phyloP scores from a whole-genome alignment of 2,113 vertebrate species.

The Hemibagrus wyckioides region DNA sequence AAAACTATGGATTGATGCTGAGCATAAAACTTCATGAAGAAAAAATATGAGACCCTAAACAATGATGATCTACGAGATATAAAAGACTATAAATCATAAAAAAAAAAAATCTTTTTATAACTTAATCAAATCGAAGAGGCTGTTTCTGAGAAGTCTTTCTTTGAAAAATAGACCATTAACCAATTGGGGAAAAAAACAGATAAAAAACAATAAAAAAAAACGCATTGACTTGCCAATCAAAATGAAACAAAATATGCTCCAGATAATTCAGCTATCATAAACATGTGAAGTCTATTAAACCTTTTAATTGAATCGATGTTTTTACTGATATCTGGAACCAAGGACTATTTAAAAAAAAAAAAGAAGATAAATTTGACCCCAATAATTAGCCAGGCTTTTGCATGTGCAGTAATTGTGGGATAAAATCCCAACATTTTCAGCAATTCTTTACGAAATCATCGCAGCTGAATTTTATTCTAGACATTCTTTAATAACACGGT shows the following conservation, averaged over 20 bases:
- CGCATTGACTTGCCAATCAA: neutral
- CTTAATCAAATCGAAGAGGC: neutral
- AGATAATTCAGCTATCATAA: neutral
- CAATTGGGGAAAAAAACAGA: neutral
- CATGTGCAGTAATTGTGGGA: neutral
- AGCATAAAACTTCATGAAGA: neutral
- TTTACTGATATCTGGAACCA: neutral
- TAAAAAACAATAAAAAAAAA: neutral
- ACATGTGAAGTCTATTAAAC: too few relatives aligned
- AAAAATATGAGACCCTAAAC: neutral
- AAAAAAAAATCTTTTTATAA: neutral
- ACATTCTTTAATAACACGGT: neutral
- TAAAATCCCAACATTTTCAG: neutral
- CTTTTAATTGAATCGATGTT: too few relatives aligned
- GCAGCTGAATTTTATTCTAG: neutral
- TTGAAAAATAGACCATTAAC: neutral
- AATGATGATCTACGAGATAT: neutral
- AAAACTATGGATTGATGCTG: neutral
- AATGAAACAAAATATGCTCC: neutral
- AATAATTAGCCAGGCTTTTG: neutral
- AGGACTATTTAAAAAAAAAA: neutral
- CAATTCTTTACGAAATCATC: neutral
- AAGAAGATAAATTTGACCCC: neutral
- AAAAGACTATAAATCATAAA: neutral
- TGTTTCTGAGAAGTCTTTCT: neutral